Evolutionary conservation across 2,797 vertebrate species (phyloP).

Genomic region (Fundulus diaphanus): DNA sequence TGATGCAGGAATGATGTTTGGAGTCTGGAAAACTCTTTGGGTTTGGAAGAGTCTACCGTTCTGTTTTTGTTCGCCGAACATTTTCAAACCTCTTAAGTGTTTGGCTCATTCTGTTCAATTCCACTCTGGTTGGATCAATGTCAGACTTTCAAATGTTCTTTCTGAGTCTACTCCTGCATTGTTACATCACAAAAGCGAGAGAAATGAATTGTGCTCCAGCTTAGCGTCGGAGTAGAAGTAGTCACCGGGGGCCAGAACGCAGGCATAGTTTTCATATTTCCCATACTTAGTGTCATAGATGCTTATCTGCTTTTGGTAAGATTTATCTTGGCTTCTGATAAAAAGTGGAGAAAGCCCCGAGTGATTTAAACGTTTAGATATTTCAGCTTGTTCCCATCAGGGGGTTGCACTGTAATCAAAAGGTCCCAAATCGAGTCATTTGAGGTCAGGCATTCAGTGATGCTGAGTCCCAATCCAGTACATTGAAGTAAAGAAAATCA

Average conservation of each 20-base stretch:
- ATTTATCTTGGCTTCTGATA: not conserved
- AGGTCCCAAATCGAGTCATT: no score
- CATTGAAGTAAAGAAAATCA: no score
- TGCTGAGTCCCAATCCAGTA: no score
- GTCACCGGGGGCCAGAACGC: conserved; percentile 22
- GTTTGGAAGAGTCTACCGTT: not conserved
- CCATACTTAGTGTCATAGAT: conserved; percentile 48
- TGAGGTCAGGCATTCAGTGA: no score
- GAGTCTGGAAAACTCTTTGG: not conserved
- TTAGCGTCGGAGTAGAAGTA: not conserved
- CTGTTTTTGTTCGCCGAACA: not conserved
- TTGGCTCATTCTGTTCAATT: not conserved
- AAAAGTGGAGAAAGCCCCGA: not conserved
- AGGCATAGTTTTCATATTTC: conserved; percentile 60
- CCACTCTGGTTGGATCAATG: not conserved
- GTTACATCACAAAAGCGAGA: conserved; percentile 5
- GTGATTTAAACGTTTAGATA: not conserved
- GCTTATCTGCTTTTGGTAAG: conserved; percentile 39
- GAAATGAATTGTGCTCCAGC: conserved; percentile 15
- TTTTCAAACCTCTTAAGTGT: not conserved
- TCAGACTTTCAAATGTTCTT: not conserved
- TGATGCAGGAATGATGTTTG: not conserved
- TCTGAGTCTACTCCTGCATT: no score
- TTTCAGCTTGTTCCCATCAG: not conserved
- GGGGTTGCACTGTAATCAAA: not conserved